These are phyloP conservation scores for Harpagoxenus sublaevis DNA, from an alignment of 2,888 invertebrate genomes.

Conservation along the genomic window DNA sequence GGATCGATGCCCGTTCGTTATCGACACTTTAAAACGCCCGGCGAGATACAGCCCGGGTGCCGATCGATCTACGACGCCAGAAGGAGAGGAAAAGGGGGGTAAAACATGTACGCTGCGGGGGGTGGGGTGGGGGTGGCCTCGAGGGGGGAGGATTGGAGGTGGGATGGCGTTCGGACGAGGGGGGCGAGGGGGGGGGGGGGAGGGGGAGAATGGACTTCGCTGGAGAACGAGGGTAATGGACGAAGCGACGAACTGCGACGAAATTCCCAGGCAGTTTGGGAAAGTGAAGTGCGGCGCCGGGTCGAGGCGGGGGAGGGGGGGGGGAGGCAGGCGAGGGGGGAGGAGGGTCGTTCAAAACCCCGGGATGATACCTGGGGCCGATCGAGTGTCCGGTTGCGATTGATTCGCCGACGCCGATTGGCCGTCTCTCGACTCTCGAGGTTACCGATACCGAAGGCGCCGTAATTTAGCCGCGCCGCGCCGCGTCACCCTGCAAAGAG, in stretches of 20 bases:
- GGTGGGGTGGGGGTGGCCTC: not conserved
- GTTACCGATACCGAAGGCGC: constrained; percentile 64
- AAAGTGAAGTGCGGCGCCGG: constrained; percentile 4
- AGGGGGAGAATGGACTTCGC: constrained; percentile 18
- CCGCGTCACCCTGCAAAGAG: constrained; percentile 54
- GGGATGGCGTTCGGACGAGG: not conserved
- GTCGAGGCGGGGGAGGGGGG: not conserved
- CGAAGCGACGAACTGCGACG: constrained; percentile 50
- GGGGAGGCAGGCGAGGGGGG: not conserved
- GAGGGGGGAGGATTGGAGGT: not conserved
- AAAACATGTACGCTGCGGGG: constrained; percentile 41
- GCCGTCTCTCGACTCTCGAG: constrained; percentile 66
- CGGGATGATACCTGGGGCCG: constrained; percentile 29
- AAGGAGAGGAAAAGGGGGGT: constrained; percentile 1
- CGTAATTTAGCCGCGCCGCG: constrained; percentile 65
- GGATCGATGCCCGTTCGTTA: constrained; percentile 49
- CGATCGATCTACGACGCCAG: constrained; percentile 47
- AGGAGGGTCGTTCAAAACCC: not conserved
- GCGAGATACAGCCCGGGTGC: constrained; percentile 31
- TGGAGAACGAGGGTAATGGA: constrained; percentile 48
- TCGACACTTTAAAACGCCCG: constrained; percentile 52
- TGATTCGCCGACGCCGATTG: constrained; percentile 69
- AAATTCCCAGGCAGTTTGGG: constrained; percentile 45
- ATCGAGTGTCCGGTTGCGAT: constrained; percentile 42
- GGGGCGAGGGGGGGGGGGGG: not conserved